Evolutionary conservation across 2,113 vertebrate genomes (phyloP).

Genomic region (Nothoprocta perdicaria): DNA sequence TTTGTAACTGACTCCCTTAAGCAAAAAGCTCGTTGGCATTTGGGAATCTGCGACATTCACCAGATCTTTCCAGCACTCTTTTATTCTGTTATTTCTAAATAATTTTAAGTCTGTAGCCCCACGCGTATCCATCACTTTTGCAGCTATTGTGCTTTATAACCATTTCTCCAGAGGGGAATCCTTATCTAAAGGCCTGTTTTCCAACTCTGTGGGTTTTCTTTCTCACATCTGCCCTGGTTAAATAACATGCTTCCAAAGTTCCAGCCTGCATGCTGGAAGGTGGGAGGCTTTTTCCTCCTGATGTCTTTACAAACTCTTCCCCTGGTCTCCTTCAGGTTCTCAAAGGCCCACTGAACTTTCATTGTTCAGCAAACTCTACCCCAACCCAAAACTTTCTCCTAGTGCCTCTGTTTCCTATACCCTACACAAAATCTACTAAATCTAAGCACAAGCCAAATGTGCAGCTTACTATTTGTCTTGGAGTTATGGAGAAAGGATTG

Average conservation of each 20-base stretch:
- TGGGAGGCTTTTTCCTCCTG: not conserved
- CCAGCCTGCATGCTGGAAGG: not conserved
- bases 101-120: not conserved
- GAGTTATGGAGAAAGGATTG: conserved; percentile 84
- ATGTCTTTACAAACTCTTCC: not conserved
- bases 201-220: not conserved
- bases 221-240: not conserved
- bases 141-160: not conserved
- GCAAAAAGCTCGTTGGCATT: not conserved
- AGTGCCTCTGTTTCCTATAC: not conserved
- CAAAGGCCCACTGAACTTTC: not conserved
- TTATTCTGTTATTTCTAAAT: not conserved
- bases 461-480: conserved; percentile 85
- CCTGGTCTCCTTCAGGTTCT: not conserved
- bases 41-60: not conserved
- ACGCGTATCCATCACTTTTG: not conserved
- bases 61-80: not conserved
- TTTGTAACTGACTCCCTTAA: not conserved
- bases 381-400: not conserved
- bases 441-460: not conserved
- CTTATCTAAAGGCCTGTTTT: not conserved
- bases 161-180: not conserved
- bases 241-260: not conserved
- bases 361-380: not conserved
- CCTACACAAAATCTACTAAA: not conserved